Evolutionary conservation across 2,888 invertebrate species (phyloP), one percentile per base, ranked within the genome.

Genomic region (Hirtodrosophila confusa): DNA sequence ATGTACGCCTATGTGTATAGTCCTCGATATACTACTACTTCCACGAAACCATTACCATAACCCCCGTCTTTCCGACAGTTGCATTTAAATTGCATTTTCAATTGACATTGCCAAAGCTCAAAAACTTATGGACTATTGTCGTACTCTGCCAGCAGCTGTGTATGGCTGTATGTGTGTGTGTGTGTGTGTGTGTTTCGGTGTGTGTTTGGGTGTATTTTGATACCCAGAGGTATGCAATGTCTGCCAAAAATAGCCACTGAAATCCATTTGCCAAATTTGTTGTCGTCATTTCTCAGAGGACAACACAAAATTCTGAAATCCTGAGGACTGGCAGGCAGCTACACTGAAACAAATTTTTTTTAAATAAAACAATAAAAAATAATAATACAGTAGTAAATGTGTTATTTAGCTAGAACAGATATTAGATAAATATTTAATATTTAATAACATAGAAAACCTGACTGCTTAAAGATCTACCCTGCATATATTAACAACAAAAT

Each of bases 191-290:
- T 45, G n/a, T n/a, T n/a, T n/a, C n/a, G n/a, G 31, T 55, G 49
- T 39, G 44, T 6, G 3, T 17, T 23, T 45, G 35, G 37, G 10
- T 53, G 39, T 41, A 4, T 17, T 0, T 11, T 11, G 36, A 36
- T 43, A 9, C 62, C 48, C 74, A 33, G 48, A 64, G 83, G 69
- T 65, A 65, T 61, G 75, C 53, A 47, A 35, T 55, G 60, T 54
- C 63, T 69, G 62, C 68, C 75, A 61, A 68, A 82, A 82, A 85
- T 69, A 63, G 62, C 50, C 66, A 64, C 36, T 37, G 8, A 75
- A 78, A 82, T 69, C 75, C 72, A 82, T 85, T 82, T 85, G 66
- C 39, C 57, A 82, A 85, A 77, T 80, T 84, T 67, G 79, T 64
- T 82, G 68, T 37, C 60, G 55, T 51, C 67, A 45, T 66, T 55